Percentiles rank a stretch among this genome's conserved stretches.
Conservation (phyloP, 2,888 invertebrate species). For the Sarcophaga variegata region DNA sequence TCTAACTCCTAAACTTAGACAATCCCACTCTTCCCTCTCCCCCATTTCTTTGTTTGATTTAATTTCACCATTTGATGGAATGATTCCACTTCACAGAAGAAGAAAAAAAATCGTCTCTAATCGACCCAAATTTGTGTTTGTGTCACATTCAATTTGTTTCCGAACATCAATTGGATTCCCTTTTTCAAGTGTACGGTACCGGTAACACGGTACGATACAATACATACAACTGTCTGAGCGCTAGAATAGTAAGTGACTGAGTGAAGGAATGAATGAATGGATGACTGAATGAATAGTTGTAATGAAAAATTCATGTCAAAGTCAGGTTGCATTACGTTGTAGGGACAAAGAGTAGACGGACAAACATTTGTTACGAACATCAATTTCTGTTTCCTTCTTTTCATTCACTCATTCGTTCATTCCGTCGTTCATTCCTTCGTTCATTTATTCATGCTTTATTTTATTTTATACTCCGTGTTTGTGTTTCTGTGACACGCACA, state of each 20-base stretch:
- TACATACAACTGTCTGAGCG: too few relatives aligned
- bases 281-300: constrained; percentile 20
- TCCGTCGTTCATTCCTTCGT: not conserved
- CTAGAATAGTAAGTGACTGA: too few relatives aligned
- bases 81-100: not conserved
- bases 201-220: too few relatives aligned
- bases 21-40: too few relatives aligned
- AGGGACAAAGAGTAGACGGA: not conserved
- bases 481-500: constrained; percentile 27
- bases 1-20: too few relatives aligned
- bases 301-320: constrained; percentile 59
- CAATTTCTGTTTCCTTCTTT: not conserved
- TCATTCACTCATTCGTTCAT: not conserved
- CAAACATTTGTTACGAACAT: not conserved
- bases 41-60: not conserved
- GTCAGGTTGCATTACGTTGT: constrained; percentile 44
- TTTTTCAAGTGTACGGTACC: not conserved
- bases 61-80: not conserved
- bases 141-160: constrained; percentile 41
- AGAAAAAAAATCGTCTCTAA: not conserved
- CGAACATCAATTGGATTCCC: constrained; percentile 19
- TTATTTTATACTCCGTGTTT: not conserved
- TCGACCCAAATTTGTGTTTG: not conserved
- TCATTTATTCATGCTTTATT: too few relatives aligned
- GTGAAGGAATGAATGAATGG: too few relatives aligned